Evolutionary conservation across 2,113 vertebrate genomes (phyloP), one percentile per base, ranked within the genome.

Genomic region (Ancistrus triradiatus): DNA sequence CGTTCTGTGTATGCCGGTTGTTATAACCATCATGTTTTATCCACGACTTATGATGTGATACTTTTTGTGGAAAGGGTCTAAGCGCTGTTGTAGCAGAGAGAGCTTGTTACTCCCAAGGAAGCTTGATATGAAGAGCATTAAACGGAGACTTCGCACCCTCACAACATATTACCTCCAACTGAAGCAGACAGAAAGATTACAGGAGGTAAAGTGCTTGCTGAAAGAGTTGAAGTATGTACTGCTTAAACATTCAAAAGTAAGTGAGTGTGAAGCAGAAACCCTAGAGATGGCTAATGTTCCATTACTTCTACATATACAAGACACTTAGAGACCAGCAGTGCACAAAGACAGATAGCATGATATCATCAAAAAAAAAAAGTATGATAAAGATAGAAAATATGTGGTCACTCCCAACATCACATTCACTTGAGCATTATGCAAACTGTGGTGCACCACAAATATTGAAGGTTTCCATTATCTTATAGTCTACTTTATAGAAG

Each of bases 151-250:
- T 47, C 51, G n/a, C 21, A 38, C 15, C 18, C 40, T 47, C 40
- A 46, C 50, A 46, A 55, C 22, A 33, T 46, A 44, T 43, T 37
- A 46, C 62, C 38, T 55, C 2, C 27, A 35, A 35, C 42, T 51
- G 60, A 21, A 51, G 40, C 24, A 40, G 40, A 22, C 13, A 44
- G 49, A 53, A 17, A 56, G 50, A 55, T 31, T 46, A 35, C 62
- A 55, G 10, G 10, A 19, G 10, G 49, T 18, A 33, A 65, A 53
- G 15, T 64, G 58, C 49, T 6, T 33, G 50, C 17, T 44, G 17
- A 44, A 38, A 64, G 52, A 64, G 62, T 50, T 33, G 49, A 55
- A 47, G 25, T 13, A 66, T 66, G 52, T 46, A 66, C 31, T 25
- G 33, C 42, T 66, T 65, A 56, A 56, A 55, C 27, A 47, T 25